Evolutionary conservation across 2,888 invertebrate genomes (phyloP).

Genomic region (Sesamia inferens): DNA sequence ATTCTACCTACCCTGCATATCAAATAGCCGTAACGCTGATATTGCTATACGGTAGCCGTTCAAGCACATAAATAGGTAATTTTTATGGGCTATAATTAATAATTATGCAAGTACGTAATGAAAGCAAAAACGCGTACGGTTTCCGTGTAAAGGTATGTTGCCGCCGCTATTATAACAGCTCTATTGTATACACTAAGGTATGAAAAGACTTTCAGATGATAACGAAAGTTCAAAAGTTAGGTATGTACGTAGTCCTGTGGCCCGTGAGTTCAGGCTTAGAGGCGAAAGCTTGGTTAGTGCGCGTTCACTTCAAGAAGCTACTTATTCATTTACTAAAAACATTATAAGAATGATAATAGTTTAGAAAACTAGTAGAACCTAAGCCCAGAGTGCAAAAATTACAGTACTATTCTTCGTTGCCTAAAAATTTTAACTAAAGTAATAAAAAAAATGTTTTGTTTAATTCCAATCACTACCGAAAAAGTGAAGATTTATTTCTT

Average conservation of each 20-base stretch:
- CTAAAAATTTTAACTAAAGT: neutral
- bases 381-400: neutral
- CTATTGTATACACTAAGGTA: conserved; percentile 12
- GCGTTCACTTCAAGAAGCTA: neutral
- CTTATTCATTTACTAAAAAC: no score
- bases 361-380: neutral
- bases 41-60: conserved; percentile 59
- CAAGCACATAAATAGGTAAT: conserved; percentile 66
- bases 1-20: conserved; percentile 30
- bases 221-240: neutral
- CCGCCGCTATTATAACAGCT: conserved; percentile 26
- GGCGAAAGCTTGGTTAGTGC: neutral
- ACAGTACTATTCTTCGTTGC: neutral
- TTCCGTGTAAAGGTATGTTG: no score
- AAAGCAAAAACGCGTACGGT: conserved; percentile 68
- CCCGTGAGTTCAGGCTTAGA: neutral
- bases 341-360: no score
- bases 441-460: neutral
- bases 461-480: conserved; percentile 34
- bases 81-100: conserved; percentile 70
- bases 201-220: conserved; percentile 10
- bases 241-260: neutral
- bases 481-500: conserved; percentile 62
- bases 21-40: conserved; percentile 46
- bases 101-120: conserved; percentile 67